Percentiles rank a stretch among this genome's conserved stretches.
Evolutionary conservation across 2,797 vertebrate species (phyloP).

Genomic region (Meriones psammophilus): DNA sequence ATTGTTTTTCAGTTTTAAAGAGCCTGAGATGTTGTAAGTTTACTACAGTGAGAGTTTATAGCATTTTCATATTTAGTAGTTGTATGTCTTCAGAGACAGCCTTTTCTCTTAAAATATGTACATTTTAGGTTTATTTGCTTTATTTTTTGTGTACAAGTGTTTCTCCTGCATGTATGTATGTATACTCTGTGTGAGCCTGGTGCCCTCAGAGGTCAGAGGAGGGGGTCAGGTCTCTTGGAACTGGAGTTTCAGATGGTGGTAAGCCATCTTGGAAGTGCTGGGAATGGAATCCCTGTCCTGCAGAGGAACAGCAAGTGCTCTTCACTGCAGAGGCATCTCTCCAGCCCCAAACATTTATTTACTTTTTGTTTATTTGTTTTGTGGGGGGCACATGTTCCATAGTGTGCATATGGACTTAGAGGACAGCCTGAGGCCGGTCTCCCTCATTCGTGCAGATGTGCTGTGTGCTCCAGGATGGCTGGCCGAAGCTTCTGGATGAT

Average conservation of each 20-base stretch:
- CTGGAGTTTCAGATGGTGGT: neutral
- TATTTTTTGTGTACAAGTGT: neutral
- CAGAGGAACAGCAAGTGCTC: neutral
- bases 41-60: slow-evolving; percentile 20
- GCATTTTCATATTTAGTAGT: slow-evolving; percentile 43
- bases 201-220: neutral
- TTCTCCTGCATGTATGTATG: neutral
- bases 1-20: neutral
- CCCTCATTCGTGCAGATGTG: neutral
- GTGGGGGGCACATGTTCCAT: accelerated
- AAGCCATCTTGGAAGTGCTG: neutral
- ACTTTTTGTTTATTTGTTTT: neutral
- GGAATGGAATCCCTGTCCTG: neutral
- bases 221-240: neutral
- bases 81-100: neutral
- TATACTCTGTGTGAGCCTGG: neutral
- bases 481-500: neutral
- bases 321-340: neutral
- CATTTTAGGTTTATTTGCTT: neutral
- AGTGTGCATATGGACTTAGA: neutral
- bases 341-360: neutral
- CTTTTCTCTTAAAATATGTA: neutral
- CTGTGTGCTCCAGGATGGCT: neutral
- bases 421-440: too few relatives aligned
- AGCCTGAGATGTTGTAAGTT: slow-evolving; percentile 21